These are phyloP conservation scores for Cottus gobio DNA, from an alignment of 2,113 vertebrate species.

Conservation along the genomic window DNA sequence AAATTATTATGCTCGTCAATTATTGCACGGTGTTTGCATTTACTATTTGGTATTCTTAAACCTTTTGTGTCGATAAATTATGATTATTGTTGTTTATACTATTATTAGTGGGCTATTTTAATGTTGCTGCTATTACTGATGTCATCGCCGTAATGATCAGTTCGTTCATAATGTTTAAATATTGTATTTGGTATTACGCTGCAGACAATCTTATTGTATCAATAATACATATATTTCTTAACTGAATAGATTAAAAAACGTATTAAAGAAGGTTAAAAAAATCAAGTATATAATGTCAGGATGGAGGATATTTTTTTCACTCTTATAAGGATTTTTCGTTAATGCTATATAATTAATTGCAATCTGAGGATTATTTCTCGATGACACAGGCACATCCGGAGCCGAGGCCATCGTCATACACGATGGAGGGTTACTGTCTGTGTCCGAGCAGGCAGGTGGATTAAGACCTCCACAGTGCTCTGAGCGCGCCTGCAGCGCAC, in stretches of 20 bases:
- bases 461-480: constrained; percentile 15
- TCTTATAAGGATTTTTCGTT: background rate
- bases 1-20: no score
- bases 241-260: background rate
- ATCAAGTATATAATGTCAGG: background rate
- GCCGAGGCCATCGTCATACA: constrained; percentile 19
- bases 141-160: background rate
- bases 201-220: background rate
- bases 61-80: background rate
- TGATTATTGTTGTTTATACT: constrained; percentile 2
- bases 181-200: background rate
- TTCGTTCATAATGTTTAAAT: background rate
- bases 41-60: background rate
- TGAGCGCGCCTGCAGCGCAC: constrained; percentile 39
- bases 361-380: constrained; percentile 35
- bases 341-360: background rate
- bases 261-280: background rate
- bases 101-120: background rate
- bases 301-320: background rate
- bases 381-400: constrained; percentile 13
- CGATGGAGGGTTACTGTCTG: constrained; percentile 5
- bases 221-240: background rate
- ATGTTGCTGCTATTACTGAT: background rate
- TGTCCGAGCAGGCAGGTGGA: constrained; percentile 59
- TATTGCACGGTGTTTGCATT: background rate